Base-by-base conservation (phyloP, 2,888 invertebrate genomes). In the Papilio demoleus region DNA sequence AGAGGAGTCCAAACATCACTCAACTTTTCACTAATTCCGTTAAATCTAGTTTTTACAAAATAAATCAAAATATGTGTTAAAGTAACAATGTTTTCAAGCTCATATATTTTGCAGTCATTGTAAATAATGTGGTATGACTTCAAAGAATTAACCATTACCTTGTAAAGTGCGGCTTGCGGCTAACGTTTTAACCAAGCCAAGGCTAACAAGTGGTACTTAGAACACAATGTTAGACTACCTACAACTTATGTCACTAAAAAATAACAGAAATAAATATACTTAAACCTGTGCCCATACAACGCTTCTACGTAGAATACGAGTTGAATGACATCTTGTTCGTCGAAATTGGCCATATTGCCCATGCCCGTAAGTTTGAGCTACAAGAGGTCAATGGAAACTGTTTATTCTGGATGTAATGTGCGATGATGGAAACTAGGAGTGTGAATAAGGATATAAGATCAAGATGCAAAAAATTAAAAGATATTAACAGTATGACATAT, bases 161-260 rank as follows among this genome's bases (percentile, higher is more conserved):
- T 53, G 53, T 53, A 53, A 53, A 53, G 53, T 53, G 27, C 53
- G 53, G 53, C 53, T 53, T 53, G 53, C 27, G 53, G 53, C n/a
- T 53, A 53, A 53, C 53, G 53, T 53, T 53, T 53, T 27, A 53
- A 27, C 27, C 27, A 12, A 50, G 53, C 27, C 53, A 53, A 53
- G 53, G 53, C 14, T 53, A 53, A 53, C 24, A 50, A 27, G 27
- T 53, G n/a, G 53, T 53, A 53, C 53, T 53, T 27, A 53, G n/a
- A 53, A 27, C 53, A 53, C 53, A 53, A 22, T 53, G 53, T 53
- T 31, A 6, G 6, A 47, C 11, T 19, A 50, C 50, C 50, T 27
- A 22, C 47, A 24, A 53, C 6, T 53, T 53, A 27, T 53, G 27
- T 27, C 53, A 50, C n/a, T n/a, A n/a, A n/a, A n/a, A n/a, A n/a